Evolutionary conservation across 1,140 invertebrate species (phyloP), one percentile per base, ranked within the genome.

Genomic region (Diachasmimorpha longicaudata): DNA sequence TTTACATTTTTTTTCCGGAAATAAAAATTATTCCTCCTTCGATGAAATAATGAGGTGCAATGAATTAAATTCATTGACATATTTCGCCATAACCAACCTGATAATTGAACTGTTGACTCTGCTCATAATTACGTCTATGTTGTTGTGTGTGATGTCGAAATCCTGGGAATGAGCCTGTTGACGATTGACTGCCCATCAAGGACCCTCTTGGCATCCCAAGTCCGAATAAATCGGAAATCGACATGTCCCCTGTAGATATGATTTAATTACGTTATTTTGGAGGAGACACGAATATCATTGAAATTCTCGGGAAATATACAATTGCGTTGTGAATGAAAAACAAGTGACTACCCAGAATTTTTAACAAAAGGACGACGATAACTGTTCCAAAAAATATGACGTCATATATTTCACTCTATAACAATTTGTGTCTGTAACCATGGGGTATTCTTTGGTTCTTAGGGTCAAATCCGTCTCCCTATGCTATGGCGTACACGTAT

Each of bases 141-240:
- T 84, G 83, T 36, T 77, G 71, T 37, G 36, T 10, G 79, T 82
- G 79, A 74, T 84, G 78, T 42, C 83, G 82, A 63, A 81, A 82
- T 67, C 79, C 73, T 5, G 81, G 52, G 4, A 13, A 6, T 19
- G 85, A 80, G 21, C 79, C 82, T 16, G 77, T 77, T 37, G 78
- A 74, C 42, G 79, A 79, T 79, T 86, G 80, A 72, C 80, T 84
- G 25, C 83, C 86, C 82, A 91, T 83, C 55, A 91, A 78, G 0
- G 85, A 84, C 66, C 89, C 90, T 67, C 90, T 86, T 16, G 90
- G 88, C 48, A 90, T 85, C 80, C 89, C 89, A 46, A 91, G 80
- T 42, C 90, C 90, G 55, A 91, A 87, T 74, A 91, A 81, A 81
- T 91, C 90, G 55, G 89, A 85, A 77, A 91, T 89, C 9, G 89